A percentile compares a stretch with the other conserved stretches of the same genome.
phyloP scores from a whole-genome alignment of 2,888 invertebrate genomes.

The Protodeltote pygarga region DNA sequence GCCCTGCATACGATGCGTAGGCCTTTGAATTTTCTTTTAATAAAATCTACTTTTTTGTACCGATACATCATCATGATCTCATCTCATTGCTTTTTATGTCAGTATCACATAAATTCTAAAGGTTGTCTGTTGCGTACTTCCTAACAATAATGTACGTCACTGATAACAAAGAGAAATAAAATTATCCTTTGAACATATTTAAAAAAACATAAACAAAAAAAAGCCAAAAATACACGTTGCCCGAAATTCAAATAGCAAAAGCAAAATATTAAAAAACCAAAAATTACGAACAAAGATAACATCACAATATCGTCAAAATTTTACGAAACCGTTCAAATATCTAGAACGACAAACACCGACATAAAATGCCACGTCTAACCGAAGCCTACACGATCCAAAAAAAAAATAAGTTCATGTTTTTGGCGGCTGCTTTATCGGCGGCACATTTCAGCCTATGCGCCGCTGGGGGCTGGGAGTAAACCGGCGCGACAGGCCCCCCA shows the following conservation, averaged over 20 bases:
- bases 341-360: constrained; percentile 40
- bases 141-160: too few species aligned
- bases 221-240: background rate
- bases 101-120: too few species aligned
- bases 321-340: constrained; percentile 31
- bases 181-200: background rate
- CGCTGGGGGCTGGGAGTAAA: constrained; percentile 48
- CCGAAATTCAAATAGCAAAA: background rate
- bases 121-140: too few species aligned
- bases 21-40: constrained; percentile 63
- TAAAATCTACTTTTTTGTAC: constrained; percentile 51
- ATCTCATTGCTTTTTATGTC: constrained; percentile 28
- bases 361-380: constrained; percentile 27
- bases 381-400: constrained; percentile 32
- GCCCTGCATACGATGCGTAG: constrained; percentile 74
- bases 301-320: constrained; percentile 18
- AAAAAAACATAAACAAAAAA: background rate
- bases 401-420: constrained; percentile 62
- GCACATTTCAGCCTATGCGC: constrained; percentile 68
- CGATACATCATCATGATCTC: constrained; percentile 38
- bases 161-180: too few species aligned
- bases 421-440: constrained; percentile 65
- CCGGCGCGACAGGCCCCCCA: constrained; percentile 56
- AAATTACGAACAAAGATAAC: constrained; percentile 17
- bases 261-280: background rate